Evolutionary conservation across 2,888 invertebrate genomes (phyloP), one percentile per base, ranked within the genome.

Genomic region (Cantharis rustica): DNA sequence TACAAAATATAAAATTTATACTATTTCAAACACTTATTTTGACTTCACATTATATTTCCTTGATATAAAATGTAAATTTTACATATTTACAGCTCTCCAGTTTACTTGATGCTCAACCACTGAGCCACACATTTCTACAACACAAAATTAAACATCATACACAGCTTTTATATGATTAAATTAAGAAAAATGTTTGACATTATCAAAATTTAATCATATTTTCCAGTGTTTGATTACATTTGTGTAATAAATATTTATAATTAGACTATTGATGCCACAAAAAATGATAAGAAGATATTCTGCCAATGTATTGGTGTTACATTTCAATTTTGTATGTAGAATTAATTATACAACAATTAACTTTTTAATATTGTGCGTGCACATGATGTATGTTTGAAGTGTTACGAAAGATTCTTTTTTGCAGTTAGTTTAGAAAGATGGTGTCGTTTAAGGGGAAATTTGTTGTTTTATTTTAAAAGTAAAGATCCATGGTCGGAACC

Each of bases 391-490:
- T 47, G 47, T n/a, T 47, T n/a, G n/a, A n/a, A 47, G 47, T n/a
- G 47, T 47, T 47, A 47, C 9, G 47, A 47, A n/a, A n/a, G n/a
- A 47, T 83, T 47, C 82, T 82, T 81, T 68, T 80, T 89, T 89
- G 70, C 89, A 95, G 95, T 94, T 82, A 94, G 92, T 86, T 90
- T 93, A 83, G 95, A 95, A 87, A 90, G 95, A 86, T 97, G 97
- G 95, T 98, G 97, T 88, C 93, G 97, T 80, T 91, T 98, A 61
- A 92, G 96, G 83, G 98, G 98, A 77, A 98, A 98, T 89, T 90
- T 98, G 15, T 89, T 98, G 76, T 98, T 98, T 89, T 98, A 97
- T 88, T 93, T 97, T 86, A 97, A 97, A 88, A 95, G 95, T 68
- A 93, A 94, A 82, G 96, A 97, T 87, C 94, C 95, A 83, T 95